Percentiles rank a stretch among this genome's conserved stretches.
These are phyloP conservation scores for Dicyrtomina minuta DNA, from an alignment of 2,888 invertebrate species.

Conservation along the genomic window DNA sequence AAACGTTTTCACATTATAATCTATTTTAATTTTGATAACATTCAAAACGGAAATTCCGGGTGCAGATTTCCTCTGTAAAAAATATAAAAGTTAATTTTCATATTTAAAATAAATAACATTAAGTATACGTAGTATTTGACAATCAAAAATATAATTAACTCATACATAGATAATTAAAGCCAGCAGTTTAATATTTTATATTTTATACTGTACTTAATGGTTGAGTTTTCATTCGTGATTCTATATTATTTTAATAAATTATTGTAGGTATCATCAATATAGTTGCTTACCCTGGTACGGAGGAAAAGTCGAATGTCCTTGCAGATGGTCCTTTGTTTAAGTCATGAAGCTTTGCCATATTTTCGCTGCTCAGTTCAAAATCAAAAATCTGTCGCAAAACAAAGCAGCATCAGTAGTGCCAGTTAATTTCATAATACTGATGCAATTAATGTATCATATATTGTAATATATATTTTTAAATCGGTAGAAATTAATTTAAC, in stretches of 20 bases:
- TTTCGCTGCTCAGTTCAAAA: slow-evolving; percentile 29
- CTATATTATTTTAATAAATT: not conserved
- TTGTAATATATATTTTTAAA: no score
- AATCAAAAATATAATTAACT: no score
- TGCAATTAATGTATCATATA: no score
- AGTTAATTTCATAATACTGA: no score
- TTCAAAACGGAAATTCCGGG: slow-evolving; percentile 25
- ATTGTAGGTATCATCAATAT: not conserved
- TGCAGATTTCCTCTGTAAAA: slow-evolving; percentile 20
- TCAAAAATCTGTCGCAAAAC: slow-evolving; percentile 17
- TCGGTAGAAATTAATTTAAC: no score
- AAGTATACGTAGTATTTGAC: not conserved
- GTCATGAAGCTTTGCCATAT: slow-evolving; percentile 30
- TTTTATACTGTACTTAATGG: no score
- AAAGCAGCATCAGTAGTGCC: no score
- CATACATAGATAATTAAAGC: no score
- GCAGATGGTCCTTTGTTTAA: slow-evolving; percentile 32
- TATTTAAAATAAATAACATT: not conserved
- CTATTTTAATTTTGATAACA: no score
- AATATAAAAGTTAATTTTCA: not conserved
- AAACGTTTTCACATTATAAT: no score
- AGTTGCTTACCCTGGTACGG: slow-evolving; percentile 4
- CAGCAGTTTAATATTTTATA: no score
- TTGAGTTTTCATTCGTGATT: no score
- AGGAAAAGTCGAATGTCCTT: slow-evolving; percentile 32